These are phyloP conservation scores for Automeris io DNA, from an alignment of 2,888 invertebrate genomes.

Conservation along the genomic window DNA sequence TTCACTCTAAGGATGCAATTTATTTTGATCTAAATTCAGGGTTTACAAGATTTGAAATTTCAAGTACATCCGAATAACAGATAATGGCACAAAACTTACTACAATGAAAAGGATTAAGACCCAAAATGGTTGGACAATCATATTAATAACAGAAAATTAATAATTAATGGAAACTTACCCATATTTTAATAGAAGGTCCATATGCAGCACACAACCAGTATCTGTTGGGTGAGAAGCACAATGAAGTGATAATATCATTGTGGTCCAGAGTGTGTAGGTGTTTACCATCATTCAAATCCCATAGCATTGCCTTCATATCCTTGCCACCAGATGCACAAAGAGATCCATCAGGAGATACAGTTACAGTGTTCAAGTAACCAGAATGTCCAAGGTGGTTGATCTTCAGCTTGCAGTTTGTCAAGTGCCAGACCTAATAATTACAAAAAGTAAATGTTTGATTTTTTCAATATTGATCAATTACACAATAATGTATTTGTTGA, in stretches of 20 bases:
- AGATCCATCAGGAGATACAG: slow-evolving; percentile 99
- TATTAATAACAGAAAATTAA: no score
- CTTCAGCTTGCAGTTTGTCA: slow-evolving; percentile 98
- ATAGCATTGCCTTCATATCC: slow-evolving; percentile 99
- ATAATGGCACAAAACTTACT: no score
- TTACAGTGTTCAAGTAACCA: slow-evolving; percentile 98
- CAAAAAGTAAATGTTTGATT: slow-evolving; percentile 7
- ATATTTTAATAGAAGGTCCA: slow-evolving; percentile 98
- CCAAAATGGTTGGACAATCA: no score
- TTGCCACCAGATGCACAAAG: slow-evolving; percentile 99
- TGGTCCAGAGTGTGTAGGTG: slow-evolving; percentile 99
- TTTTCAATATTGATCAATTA: no score
- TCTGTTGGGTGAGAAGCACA: slow-evolving; percentile 99
- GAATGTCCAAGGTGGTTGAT: slow-evolving; percentile 98
- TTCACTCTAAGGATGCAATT: no score
- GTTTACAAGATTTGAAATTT: no score
- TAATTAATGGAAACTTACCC: slow-evolving; percentile 86
- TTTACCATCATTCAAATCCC: slow-evolving; percentile 99
- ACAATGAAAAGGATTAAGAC: no score
- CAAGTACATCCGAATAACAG: no score
- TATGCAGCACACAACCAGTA: slow-evolving; percentile 99
- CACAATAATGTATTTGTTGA: no score
- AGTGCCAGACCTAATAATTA: slow-evolving; percentile 96
- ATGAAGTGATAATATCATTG: slow-evolving; percentile 97
- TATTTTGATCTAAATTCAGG: no score